Base-by-base conservation (phyloP, 1,140 invertebrate genomes). In the Neodiprion pinetum region DNA sequence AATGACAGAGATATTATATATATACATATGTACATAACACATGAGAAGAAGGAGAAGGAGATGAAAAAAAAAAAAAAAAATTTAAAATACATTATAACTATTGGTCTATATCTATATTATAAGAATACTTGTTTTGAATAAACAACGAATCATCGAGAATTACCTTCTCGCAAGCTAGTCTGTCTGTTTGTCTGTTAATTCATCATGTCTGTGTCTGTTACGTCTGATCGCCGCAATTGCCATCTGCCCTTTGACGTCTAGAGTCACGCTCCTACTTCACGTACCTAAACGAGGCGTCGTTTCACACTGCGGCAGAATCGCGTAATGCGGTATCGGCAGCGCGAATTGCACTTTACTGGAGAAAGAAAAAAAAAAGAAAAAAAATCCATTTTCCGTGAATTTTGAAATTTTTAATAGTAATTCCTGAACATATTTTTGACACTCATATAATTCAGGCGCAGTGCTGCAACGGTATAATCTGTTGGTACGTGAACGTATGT, bases 101-200 rank as follows among this genome's bases (percentile, higher is more conserved):
- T 61, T 61, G 53, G 53, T 75, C 70, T 69, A 61, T 71, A 68
- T 74, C 28, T 48, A n/a, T 23, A 75, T 72, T 72, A 40, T 72
- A 75, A 72, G 78, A 80, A 75, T 71, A 76, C 77, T 82, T 82
- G 81, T 85, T 86, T 86, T 82, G 83, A 86, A 85, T 84, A 86
- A 86, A 86, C 84, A 86, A 86, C 84, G 85, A 87, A 86, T 86
- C 12, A 85, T 77, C 79, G 80, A 85, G 79, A 82, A 78, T 69
- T 47, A 69, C 67, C 23, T 21, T 69, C 40, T 69, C 67, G 21
- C 67, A 69, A 77, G 74, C 73, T 61, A 65, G 77, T 74, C 67
- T 73, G 78, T 75, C 40, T 77, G 77, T 76, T 50, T 50, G 70
- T 73, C 71, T 75, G 74, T 68, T 77, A 40, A 40, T 40, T 40